phyloP scores from a whole-genome alignment of 2,797 vertebrate genomes.

The Crenichthys baileyi region DNA sequence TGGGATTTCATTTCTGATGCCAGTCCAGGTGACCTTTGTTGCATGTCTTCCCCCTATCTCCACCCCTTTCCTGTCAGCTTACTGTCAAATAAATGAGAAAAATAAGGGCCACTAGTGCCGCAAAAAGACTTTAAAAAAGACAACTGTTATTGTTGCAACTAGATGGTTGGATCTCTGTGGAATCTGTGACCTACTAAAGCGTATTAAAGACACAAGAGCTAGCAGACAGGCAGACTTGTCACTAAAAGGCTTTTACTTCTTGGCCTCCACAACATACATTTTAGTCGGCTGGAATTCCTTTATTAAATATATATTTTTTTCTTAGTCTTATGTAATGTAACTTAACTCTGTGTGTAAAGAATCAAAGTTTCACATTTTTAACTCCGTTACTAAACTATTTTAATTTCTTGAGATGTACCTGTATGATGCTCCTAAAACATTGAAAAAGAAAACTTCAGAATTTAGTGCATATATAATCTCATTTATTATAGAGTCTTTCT shows the following conservation, averaged over 20 bases:
- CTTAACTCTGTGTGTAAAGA: background rate
- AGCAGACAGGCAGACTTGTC: background rate
- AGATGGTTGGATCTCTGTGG: background rate
- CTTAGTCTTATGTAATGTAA: background rate
- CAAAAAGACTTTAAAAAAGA: too few relatives aligned
- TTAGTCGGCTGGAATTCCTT: background rate
- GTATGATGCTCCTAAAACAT: background rate
- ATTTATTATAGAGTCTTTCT: constrained; percentile 41
- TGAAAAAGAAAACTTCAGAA: background rate
- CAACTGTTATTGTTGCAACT: background rate
- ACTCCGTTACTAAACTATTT: background rate
- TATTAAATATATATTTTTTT: background rate
- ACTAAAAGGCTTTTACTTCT: background rate
- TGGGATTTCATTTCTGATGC: background rate
- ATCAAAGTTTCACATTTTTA: background rate
- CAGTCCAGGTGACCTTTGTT: too few relatives aligned
- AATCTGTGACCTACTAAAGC: background rate
- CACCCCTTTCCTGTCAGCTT: too few relatives aligned
- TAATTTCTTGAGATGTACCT: background rate
- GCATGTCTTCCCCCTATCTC: too few relatives aligned
- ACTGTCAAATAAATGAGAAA: too few relatives aligned
- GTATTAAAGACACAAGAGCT: background rate
- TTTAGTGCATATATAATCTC: constrained; percentile 6
- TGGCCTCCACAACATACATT: background rate
- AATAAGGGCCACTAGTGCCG: too few relatives aligned